A percentile compares a stretch with the other conserved stretches of the same genome.
Evolutionary conservation across 2,797 vertebrate genomes (phyloP).

Genomic region (Limosa lapponica): DNA sequence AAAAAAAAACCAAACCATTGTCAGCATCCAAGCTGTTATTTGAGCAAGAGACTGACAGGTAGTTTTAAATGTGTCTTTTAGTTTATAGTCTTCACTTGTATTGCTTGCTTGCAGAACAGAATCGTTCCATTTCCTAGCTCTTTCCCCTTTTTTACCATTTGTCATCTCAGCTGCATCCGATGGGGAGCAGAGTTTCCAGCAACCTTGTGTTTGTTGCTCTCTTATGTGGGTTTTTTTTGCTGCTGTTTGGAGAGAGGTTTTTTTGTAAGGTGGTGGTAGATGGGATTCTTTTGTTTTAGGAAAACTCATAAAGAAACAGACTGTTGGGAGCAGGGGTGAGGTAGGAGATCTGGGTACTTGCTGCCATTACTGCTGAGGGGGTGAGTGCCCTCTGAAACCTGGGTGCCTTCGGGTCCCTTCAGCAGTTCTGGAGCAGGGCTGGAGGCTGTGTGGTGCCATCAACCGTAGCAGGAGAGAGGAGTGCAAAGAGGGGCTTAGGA

Average conservation of each 20-base stretch:
- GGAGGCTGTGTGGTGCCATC: background rate
- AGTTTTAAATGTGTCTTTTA: slow-evolving; percentile 4
- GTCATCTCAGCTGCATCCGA: background rate
- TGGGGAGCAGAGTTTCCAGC: background rate
- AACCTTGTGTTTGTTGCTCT: background rate
- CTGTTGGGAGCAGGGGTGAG: background rate
- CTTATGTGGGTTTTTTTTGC: background rate
- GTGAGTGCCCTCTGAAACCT: background rate
- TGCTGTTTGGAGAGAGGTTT: background rate
- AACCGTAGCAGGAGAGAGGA: background rate
- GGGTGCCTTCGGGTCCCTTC: background rate
- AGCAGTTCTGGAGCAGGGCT: background rate
- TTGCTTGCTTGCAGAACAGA: background rate
- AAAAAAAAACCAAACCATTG: background rate
- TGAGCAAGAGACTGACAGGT: slow-evolving; percentile 21
- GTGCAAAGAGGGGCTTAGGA: background rate
- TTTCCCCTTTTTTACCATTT: background rate
- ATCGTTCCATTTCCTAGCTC: background rate
- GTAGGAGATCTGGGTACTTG: background rate
- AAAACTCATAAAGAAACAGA: background rate
- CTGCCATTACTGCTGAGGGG: background rate
- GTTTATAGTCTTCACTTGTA: background rate
- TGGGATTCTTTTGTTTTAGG: background rate
- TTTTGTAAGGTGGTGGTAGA: background rate
- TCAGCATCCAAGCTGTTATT: slow-evolving; percentile 38